Evolutionary conservation across 2,797 vertebrate species (phyloP), one percentile per base, ranked within the genome.

Genomic region (Sarcoramphus papa): DNA sequence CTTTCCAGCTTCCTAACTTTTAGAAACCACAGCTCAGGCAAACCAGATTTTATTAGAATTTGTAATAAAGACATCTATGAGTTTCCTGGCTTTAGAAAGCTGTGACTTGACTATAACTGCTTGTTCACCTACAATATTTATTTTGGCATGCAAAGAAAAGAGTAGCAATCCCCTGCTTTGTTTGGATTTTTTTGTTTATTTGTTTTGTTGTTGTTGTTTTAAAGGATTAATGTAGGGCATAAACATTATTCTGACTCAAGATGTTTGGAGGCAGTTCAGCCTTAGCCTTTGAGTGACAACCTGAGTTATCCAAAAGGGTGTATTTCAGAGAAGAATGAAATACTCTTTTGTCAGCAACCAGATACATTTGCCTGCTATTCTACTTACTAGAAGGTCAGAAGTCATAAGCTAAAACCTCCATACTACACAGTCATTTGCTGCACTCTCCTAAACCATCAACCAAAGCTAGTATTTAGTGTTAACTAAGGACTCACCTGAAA

Each of bases 401-500:
- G 25, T 14, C 10, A 6, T 9, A 60, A 84, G 16, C 28, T 84
- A 95, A 75, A 69, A 11, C 8, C 31, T 81, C 45, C 47, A 17
- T 16, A 35, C 21, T 30, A 69, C 9, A 30, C 6, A 60, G 23
- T 19, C 8, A 68, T n/a, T 48, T 73, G 20, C 19, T 86, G 21
- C 3, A 3, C 12, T 64, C 9, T 37, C 31, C 53, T 59, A 65
- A 80, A 65, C 17, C 14, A 57, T 21, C 25, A 53, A 72, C 41
- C 30, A 82, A 47, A 92, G 19, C 8, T 37, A 73, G 30, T 57
- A 86, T 57, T 7, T 70, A 40, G 47, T 15, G 37, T 53, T 54
- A 87, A 78, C 68, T 82, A 62, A 85, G n/a, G 50, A 94, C 96
- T 98, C 77, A 99, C 99, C 99, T 99, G 99, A 94, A 99, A 99